Percentiles rank a stretch among this genome's conserved stretches.
Evolutionary conservation across 2,888 invertebrate genomes (phyloP).

Genomic region (Drosophila ustulata): DNA sequence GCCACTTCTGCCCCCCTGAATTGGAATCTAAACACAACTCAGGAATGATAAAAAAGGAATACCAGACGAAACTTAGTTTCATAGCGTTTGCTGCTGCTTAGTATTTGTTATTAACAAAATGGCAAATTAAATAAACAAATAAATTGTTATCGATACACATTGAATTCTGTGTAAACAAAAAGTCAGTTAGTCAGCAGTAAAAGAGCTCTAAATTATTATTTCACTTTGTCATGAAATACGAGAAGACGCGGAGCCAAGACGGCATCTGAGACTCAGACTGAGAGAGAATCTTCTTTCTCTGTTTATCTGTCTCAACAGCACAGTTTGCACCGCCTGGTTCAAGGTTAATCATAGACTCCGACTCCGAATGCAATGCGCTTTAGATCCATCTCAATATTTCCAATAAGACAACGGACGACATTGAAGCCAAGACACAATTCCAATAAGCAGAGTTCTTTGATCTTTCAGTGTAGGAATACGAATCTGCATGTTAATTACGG

Average conservation of each 20-base stretch:
- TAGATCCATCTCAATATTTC: neutral
- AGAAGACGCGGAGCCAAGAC: slow-evolving; percentile 21
- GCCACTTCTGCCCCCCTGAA: neutral
- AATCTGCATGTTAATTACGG: neutral
- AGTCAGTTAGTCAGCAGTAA: slow-evolving; percentile 24
- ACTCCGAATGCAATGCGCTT: neutral
- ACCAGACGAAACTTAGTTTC: slow-evolving; percentile 10
- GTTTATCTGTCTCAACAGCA: neutral
- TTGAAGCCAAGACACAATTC: neutral
- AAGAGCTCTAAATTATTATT: neutral
- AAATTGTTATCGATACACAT: slow-evolving; percentile 25
- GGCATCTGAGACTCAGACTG: neutral
- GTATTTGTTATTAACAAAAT: slow-evolving; percentile 6
- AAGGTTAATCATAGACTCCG: slow-evolving; percentile 32
- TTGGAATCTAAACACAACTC: neutral
- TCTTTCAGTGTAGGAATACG: neutral
- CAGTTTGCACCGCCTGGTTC: slow-evolving; percentile 8
- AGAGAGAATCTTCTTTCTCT: neutral
- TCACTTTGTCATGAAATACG: slow-evolving; percentile 26
- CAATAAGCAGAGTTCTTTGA: slow-evolving; percentile 17
- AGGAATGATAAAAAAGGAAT: neutral
- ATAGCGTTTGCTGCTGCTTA: slow-evolving; percentile 9
- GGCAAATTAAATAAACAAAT: slow-evolving; percentile 11
- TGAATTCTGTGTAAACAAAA: slow-evolving; percentile 30
- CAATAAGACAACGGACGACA: slow-evolving; percentile 9